These are phyloP conservation scores for Scalopus aquaticus DNA, from an alignment of 2,113 vertebrate genomes.

Conservation along the genomic window DNA sequence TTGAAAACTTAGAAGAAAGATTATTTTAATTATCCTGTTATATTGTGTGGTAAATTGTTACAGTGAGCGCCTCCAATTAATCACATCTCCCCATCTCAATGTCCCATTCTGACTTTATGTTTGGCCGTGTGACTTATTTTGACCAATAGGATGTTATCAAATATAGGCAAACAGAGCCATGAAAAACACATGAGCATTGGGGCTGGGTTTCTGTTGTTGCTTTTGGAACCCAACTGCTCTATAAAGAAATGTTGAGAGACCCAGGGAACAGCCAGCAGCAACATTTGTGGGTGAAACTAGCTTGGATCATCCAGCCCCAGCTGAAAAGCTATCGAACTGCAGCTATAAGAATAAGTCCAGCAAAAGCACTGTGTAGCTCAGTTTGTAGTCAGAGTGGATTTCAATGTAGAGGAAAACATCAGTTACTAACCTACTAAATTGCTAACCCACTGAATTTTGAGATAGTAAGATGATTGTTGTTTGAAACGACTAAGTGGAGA, in stretches of 20 bases:
- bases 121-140: not conserved
- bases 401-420: not conserved
- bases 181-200: not conserved
- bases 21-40: conserved; percentile 18
- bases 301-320: not conserved
- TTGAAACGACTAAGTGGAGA: not conserved
- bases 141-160: not conserved
- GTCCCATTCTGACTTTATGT: not conserved
- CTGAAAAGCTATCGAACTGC: not conserved
- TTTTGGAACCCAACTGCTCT: not conserved
- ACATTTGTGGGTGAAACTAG: not conserved
- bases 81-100: not conserved
- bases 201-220: not conserved
- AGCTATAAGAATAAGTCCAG: not conserved
- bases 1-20: conserved; percentile 38
- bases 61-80: not conserved
- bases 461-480: not conserved
- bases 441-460: not conserved
- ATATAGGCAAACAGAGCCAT: not conserved
- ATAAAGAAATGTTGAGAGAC: not conserved
- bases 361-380: not conserved
- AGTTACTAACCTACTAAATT: not conserved
- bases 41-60: not conserved
- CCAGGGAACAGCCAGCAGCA: not conserved
- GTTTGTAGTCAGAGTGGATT: not conserved